Evolutionary conservation across 2,888 invertebrate genomes (phyloP).

Genomic region (Lutraria lutraria): DNA sequence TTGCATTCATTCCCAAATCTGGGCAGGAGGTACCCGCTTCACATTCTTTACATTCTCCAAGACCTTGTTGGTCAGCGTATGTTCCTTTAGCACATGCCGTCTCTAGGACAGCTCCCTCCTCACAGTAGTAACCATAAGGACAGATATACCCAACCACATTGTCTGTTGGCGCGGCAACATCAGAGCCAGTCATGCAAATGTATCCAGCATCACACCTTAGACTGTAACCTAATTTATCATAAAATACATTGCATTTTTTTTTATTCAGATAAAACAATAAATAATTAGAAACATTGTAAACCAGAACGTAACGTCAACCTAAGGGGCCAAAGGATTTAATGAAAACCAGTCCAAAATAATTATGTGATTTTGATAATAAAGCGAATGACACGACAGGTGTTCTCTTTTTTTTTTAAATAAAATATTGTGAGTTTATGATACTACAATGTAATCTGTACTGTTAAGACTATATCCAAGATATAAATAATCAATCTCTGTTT

Average conservation of each 20-base stretch:
- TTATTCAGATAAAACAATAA: too few relatives aligned
- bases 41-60: constrained; percentile 76
- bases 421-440: too few relatives aligned
- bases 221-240: constrained; percentile 75
- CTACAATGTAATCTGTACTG: too few relatives aligned
- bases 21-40: constrained; percentile 84
- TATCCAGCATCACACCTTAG: constrained; percentile 83
- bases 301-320: too few relatives aligned
- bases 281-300: too few relatives aligned
- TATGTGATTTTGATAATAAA: too few relatives aligned
- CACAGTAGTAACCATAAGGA: constrained; percentile 85
- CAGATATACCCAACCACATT: constrained; percentile 83
- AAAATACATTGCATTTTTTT: background rate
- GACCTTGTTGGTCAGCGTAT: constrained; percentile 72
- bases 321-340: too few relatives aligned
- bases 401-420: too few relatives aligned
- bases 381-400: too few relatives aligned
- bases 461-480: too few relatives aligned
- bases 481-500: too few relatives aligned
- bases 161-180: constrained; percentile 81
- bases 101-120: constrained; percentile 77
- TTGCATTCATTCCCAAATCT: constrained; percentile 81
- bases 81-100: constrained; percentile 79
- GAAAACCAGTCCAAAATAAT: too few relatives aligned
- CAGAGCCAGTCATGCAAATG: constrained; percentile 83